Base-by-base conservation (phyloP, 1,140 invertebrate genomes). In the Temnothorax nylanderi region DNA sequence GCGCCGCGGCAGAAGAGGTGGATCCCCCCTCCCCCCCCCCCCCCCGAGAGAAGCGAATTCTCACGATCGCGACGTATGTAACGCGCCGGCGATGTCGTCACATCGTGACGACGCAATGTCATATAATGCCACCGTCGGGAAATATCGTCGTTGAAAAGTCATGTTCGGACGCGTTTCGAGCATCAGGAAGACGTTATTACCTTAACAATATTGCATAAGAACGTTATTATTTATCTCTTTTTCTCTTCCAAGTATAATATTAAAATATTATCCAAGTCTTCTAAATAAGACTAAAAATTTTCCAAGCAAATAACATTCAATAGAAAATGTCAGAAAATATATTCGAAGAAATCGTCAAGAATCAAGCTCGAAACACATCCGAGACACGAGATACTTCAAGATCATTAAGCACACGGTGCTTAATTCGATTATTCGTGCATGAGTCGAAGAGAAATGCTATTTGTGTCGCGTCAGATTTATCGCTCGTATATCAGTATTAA, bases 61-160 rank as follows among this genome's bases (percentile, higher is more conserved):
- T 94, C 94, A 94, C 94, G 94, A 94, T 94, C 92, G 92, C 93
- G 93, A 93, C 74, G 87, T 91, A 49, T 74, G 80, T 90, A 78
- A 78, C 80, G 88, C 32, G 62, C 62, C 41, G 72, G 44, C n/a
- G 74, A 85, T 87, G 78, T 89, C 78, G 81, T 75, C 89, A 88
- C 26, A 62, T 41, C 21, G 80, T 89, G 75, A 87, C 56, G 75
- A 67, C 88, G 60, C 71, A 49, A 8, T 60, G 72, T 74, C 67
- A 75, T 60, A 49, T 60, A 49, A 60, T 54, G 34, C 34, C 44
- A 11, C 32, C 64, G 16, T 60, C 18, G 32, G 34, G 26, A 41
- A 56, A 21, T 64, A 78, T 37, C 10, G 21, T 16, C 32, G 58
- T 54, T 54, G 54, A 21, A 58, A 44, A 64, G 21, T 47, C 26